Percentiles rank a stretch among this genome's conserved stretches.
Conservation (phyloP, 2,888 invertebrate genomes). For the Heliothis peltigera region DNA sequence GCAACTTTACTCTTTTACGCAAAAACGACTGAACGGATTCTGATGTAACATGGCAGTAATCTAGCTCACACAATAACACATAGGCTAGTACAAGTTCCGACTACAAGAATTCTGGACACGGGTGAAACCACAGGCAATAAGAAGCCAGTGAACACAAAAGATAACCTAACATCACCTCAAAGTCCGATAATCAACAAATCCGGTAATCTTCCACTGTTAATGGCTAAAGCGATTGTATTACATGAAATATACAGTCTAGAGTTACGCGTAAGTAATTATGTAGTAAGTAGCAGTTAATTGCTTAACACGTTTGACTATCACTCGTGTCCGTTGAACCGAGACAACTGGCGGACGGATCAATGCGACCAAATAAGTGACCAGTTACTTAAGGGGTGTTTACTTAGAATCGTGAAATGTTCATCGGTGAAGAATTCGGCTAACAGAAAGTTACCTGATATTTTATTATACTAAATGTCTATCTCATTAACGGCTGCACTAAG, state of each 20-base stretch:
- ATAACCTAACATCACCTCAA: constrained; percentile 16
- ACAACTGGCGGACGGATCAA: constrained; percentile 67
- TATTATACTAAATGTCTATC: too few species aligned
- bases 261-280: constrained; percentile 11
- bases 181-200: constrained; percentile 3
- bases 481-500: too few species aligned
- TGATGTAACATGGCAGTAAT: too few species aligned
- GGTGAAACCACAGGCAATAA: not conserved
- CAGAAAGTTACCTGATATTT: too few species aligned
- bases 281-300: constrained; percentile 64
- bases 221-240: constrained; percentile 58
- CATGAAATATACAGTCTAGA: constrained; percentile 40
- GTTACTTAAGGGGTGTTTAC: constrained; percentile 55
- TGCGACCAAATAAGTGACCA: constrained; percentile 60
- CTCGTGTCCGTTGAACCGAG: constrained; percentile 68
- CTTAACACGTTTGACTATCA: constrained; percentile 72
- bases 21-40: too few species aligned
- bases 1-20: too few species aligned
- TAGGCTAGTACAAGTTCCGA: too few species aligned
- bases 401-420: constrained; percentile 8
- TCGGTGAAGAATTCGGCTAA: too few species aligned
- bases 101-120: too few species aligned
- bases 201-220: constrained; percentile 48
- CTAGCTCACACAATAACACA: too few species aligned
- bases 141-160: not conserved